phyloP scores from a whole-genome alignment of 2,797 vertebrate species.

The Enteromius mattozi region DNA sequence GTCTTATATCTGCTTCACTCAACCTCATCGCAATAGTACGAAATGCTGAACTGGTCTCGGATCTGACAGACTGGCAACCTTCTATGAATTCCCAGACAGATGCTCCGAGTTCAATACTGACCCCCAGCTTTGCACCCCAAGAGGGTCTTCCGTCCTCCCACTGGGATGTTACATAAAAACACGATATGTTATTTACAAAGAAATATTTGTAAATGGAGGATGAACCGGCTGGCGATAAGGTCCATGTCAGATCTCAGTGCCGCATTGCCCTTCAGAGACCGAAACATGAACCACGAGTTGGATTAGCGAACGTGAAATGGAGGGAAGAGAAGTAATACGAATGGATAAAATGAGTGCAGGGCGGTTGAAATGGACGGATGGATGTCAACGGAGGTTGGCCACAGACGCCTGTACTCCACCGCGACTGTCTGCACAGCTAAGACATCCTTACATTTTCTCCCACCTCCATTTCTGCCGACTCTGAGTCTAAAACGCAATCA shows the following conservation, averaged over 20 bases:
- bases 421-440: constrained; percentile 71
- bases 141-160: constrained; percentile 76
- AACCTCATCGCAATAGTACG: not conserved
- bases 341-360: constrained; percentile 51
- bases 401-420: constrained; percentile 66
- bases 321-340: constrained; percentile 45
- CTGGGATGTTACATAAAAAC: constrained; percentile 82
- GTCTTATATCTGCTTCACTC: constrained; percentile 14
- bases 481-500: constrained; percentile 44
- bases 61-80: constrained; percentile 43
- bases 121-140: constrained; percentile 55
- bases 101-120: constrained; percentile 76
- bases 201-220: constrained; percentile 87
- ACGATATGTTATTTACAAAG: constrained; percentile 80
- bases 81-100: constrained; percentile 68
- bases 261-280: constrained; percentile 59
- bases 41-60: constrained; percentile 19
- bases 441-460: constrained; percentile 56
- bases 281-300: constrained; percentile 62
- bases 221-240: constrained; percentile 67
- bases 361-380: constrained; percentile 59
- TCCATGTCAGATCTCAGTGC: constrained; percentile 34
- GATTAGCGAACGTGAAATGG: constrained; percentile 53
- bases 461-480: constrained; percentile 49
- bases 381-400: constrained; percentile 73